Evolutionary conservation across 2,888 invertebrate species (phyloP), one percentile per base, ranked within the genome.

Genomic region (Leptogaster cylindrica): DNA sequence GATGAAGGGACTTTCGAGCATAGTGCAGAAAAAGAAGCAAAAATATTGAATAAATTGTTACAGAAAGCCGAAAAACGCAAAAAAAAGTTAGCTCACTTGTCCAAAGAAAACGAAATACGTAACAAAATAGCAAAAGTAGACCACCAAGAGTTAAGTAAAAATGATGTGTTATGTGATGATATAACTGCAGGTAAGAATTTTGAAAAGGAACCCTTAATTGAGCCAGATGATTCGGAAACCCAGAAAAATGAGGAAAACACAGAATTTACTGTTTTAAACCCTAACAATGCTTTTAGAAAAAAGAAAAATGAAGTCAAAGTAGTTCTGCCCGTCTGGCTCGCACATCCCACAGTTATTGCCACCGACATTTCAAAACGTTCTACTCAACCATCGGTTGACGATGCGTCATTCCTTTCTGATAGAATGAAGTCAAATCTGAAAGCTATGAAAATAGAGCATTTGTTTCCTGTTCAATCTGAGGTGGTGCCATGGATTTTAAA

Each of bases 301-400:
- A 86, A 85, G 73, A 86, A 83, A 71, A 71, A 75, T 2, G 86
- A 85, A 77, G 87, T 92, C 0, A 86, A 89, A 75, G 83, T 93
- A 78, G 87, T 93, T 4, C 81, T 97, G 48, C 96, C 97, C 1
- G 84, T 89, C 71, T 97, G 97, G 97, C 79, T 97, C 31, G 86
- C 91, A 1, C 85, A 91, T 76, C 93, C 97, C 2, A 86, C 87
- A 41, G 80, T 90, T 52, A 87, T 97, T 66, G 87, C 91, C n/a
- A 87, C 88, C 12, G 87, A 89, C 76, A 82, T 93, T 52, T 83
- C 86, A 75, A 81, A 85, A 75, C 81, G 84, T 6, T 66, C 66
- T 75, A 82, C 84, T 76, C 81, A 84, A 0, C 27, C 46, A 1
- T 63, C 44, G 1, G 82, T 87, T 46, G 84, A 87, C 10, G 82